Evolutionary conservation across 1,140 invertebrate genomes (phyloP), one percentile per base, ranked within the genome.

Genomic region (Hycleus cichorii): DNA sequence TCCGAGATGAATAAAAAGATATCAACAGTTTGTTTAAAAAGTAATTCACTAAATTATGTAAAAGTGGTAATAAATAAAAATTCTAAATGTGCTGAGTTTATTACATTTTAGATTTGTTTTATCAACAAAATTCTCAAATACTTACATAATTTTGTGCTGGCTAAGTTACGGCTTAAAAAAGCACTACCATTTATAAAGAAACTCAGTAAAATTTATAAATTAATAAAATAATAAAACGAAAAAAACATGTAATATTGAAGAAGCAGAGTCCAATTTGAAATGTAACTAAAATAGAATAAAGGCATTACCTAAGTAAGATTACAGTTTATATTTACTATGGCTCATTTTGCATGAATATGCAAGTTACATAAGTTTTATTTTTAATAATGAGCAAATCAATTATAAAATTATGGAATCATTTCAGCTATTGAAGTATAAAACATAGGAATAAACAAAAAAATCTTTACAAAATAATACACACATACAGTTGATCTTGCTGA

Each of bases 91-190:
- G 51, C 51, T 46, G 51, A 53, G 51, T 46, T 51, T 53, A 53
- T 53, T 46, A 46, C 46, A 11, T 44, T 57, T 47, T 51, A 49
- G 57, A 61, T 57, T 48, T 42, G 10, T 49, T 65, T 66, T 64
- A 66, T 66, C 18, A 32, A 32, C 32, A 32, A 32, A 32, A 32
- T 32, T 5, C 32, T 68, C 63, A 53, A 63, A 63, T 68, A 68
- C 66, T 61, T 68, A 68, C 66, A 68, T 59, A 32, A 32, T 32
- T 45, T 44, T 62, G 66, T 68, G 66, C 66, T 64, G 59, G 57
- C 64, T 68, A 66, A 66, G 60, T 65, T 64, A 64, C 60, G 64
- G 61, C 64, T 68, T 68, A 64, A 68, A 57, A 7, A 60, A 60
- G 58, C 64, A 64, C 65, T 64, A 62, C 47, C 18, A 32, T 4